Base-by-base conservation (phyloP, 2,888 invertebrate genomes). In the Stenichneumon culpator region DNA sequence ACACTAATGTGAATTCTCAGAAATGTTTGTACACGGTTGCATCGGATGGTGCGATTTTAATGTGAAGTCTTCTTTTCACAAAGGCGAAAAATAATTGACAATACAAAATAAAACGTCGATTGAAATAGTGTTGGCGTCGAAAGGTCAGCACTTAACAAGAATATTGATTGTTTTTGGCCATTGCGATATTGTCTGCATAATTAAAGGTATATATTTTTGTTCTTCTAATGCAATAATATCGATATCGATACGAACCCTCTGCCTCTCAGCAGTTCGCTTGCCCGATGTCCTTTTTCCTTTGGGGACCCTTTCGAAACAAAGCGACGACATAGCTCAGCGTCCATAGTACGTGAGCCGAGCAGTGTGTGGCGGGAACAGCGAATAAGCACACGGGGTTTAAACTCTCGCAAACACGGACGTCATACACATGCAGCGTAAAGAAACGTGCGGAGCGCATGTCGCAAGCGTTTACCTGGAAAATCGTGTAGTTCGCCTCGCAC, bases 391-490 rank as follows among this genome's bases (percentile, higher is more conserved):
- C 70, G 67, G 52, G 67, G 82, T 79, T 82, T 57, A 69, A 67
- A 73, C 54, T 47, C 67, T 72, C 63, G 72, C 54, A 57, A 22
- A 75, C 19, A 74, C 47, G 44, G 67, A 67, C 73, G 74, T 57
- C 67, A 65, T 73, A 25, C 75, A 72, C 75, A 72, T 60, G 39
- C 72, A 44, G 22, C 75, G 47, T 85, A 72, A 75, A 79, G 75
- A 82, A 79, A 70, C 75, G 74, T 73, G 85, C 77, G 69, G 79
- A 68, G 79, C 72, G 70, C 63, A 70, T 60, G 73, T 67, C 67
- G 47, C 75, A 70, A 83, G 87, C 87, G 81, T 87, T 88, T 87
- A 86, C 87, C 84, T 79, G 87, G 79, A 87, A 88, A 88, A 88
- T 88, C 86, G 86, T 86, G 84, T 82, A 88, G 87, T 80, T 87